These are phyloP conservation scores for Philotrypesis tridentata DNA, from an alignment of 1,140 invertebrate species.

Conservation along the genomic window DNA sequence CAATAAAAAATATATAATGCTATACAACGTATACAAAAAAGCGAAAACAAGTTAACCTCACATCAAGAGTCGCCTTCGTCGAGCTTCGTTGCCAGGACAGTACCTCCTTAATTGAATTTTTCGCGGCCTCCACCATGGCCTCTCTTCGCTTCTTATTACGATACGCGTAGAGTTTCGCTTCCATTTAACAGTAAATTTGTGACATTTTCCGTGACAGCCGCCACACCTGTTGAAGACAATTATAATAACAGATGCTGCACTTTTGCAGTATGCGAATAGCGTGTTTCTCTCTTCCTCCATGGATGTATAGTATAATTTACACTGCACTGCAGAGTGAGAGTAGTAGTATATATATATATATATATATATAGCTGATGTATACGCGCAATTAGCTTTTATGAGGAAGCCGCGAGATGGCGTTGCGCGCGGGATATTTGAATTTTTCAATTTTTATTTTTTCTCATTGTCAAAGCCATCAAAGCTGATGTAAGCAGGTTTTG, in stretches of 20 bases:
- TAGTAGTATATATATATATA: no score
- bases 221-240: slow-evolving; percentile 36
- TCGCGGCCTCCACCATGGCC: slow-evolving; percentile 59
- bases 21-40: neutral
- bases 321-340: no score
- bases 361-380: neutral
- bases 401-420: neutral
- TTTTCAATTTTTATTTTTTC: neutral
- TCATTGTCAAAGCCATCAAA: neutral
- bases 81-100: slow-evolving; percentile 56
- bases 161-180: slow-evolving; percentile 61
- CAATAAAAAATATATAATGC: slow-evolving; percentile 27
- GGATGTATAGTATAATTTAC: no score
- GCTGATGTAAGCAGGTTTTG: neutral
- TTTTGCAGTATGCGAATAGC: no score
- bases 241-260: neutral
- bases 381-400: neutral
- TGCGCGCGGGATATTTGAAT: neutral
- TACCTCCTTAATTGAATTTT: slow-evolving; percentile 54
- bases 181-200: slow-evolving; percentile 51
- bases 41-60: slow-evolving; percentile 58
- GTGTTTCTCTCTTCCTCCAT: no score
- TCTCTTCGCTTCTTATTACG: slow-evolving; percentile 58
- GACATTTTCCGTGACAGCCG: neutral
- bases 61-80: slow-evolving; percentile 48